Evolutionary conservation across 1,140 invertebrate genomes (phyloP).

Genomic region (Diabrotica virgifera): DNA sequence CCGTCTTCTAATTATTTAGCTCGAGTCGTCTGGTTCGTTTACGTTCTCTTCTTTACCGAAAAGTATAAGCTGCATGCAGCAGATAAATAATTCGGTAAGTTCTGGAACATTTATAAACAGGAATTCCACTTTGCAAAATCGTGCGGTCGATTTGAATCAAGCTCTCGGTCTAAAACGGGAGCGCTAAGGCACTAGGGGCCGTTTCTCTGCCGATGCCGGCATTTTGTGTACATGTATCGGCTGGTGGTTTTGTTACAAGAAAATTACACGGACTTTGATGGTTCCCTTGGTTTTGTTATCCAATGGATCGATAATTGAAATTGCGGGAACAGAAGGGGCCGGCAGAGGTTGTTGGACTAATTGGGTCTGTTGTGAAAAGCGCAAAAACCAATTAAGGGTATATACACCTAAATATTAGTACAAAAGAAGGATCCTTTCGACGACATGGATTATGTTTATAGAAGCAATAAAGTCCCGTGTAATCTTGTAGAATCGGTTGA

Average conservation of each 20-base stretch:
- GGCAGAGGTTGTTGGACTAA: not conserved
- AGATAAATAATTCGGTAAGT: too few species aligned
- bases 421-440: too few species aligned
- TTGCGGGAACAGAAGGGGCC: not conserved
- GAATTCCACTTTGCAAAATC: too few species aligned
- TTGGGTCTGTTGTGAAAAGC: not conserved
- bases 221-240: not conserved
- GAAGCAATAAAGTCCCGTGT: too few species aligned
- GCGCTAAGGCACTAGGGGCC: not conserved
- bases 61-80: too few species aligned
- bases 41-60: too few species aligned
- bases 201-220: not conserved
- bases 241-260: not conserved
- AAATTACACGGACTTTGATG: slow-evolving; percentile 2
- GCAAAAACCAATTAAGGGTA: not conserved
- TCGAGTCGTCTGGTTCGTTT: too few species aligned
- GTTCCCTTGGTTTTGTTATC: not conserved
- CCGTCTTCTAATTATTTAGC: too few species aligned
- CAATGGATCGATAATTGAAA: not conserved
- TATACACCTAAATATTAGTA: too few species aligned
- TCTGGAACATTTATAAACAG: too few species aligned
- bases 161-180: not conserved
- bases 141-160: not conserved
- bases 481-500: too few species aligned
- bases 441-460: too few species aligned